A percentile compares a stretch with the other conserved stretches of the same genome.
phyloP scores from a whole-genome alignment of 2,888 invertebrate genomes.

The Amphipoea lucens region DNA sequence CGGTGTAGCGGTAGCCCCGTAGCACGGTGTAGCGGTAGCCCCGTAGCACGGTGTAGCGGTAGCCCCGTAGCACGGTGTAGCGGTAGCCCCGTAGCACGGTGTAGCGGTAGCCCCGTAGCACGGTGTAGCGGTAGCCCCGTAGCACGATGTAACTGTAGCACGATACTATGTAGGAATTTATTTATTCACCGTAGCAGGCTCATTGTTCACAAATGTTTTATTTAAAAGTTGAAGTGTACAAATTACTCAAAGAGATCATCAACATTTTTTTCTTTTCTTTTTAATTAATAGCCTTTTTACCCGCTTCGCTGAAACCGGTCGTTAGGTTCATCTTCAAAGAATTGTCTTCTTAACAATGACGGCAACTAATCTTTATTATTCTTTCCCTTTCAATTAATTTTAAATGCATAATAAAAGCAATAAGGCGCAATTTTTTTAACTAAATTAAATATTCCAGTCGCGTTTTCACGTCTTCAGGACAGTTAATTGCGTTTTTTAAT shows the following conservation, averaged over 20 bases:
- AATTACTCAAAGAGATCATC: slow-evolving; percentile 50
- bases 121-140: background rate
- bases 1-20: background rate
- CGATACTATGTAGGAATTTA: background rate
- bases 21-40: background rate
- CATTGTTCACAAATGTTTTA: slow-evolving; percentile 1
- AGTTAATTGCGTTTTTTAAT: slow-evolving; percentile 28
- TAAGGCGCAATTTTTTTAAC: slow-evolving; percentile 27
- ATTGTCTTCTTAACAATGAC: slow-evolving; percentile 34
- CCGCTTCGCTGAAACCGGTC: slow-evolving; percentile 32
- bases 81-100: background rate
- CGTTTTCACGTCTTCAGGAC: slow-evolving; percentile 19
- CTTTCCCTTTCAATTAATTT: slow-evolving; percentile 51
- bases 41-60: background rate
- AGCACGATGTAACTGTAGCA: background rate
- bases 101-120: background rate
- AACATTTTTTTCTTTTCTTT: slow-evolving; percentile 9
- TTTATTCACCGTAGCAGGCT: background rate
- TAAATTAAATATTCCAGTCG: slow-evolving; percentile 34
- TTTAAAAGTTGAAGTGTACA: slow-evolving; percentile 17
- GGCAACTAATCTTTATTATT: slow-evolving; percentile 50
- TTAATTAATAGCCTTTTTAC: slow-evolving; percentile 33
- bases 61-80: background rate
- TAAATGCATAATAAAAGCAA: slow-evolving; percentile 52
- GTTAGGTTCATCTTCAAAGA: slow-evolving; percentile 37